Evolutionary conservation across 2,888 invertebrate genomes (phyloP), one percentile per base, ranked within the genome.

Genomic region (Volucella bombylans): DNA sequence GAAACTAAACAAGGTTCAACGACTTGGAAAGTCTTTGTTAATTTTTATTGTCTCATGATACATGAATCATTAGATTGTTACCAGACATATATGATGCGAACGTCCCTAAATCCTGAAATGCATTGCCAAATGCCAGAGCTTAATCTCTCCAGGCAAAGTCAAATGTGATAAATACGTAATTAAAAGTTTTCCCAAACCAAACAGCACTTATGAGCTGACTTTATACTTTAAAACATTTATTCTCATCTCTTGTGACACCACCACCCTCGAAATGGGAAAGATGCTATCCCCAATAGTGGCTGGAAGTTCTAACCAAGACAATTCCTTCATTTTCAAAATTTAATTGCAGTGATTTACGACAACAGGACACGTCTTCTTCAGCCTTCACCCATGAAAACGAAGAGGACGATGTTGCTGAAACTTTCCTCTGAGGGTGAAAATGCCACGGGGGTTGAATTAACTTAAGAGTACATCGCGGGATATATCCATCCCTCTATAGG

Each of bases 301-400:
- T 69, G 71, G 14, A 62, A 73, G 67, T 49, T 80, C 31, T 62
- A 80, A 80, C 82, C 82, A 67, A 77, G 71, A 82, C 77, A 82
- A 82, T 82, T 72, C 71, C 77, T 82, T 82, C 65, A 67, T 82
- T 82, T 82, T 72, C 77, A 67, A 77, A 77, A 72, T 77, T 82
- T 82, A 82, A 82, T 82, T 82, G 82, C 71, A 82, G 47, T 77
- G 82, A 65, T 77, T 77, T 82, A 67, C 67, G 77, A 72, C 77
- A 82, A 54, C 49, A 39, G 59, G 57, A 31, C 14, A 23, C 23
- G 45, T 65, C 50, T 57, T 49, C 57, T 65, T 57, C 65, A 74
- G 57, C 50, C 57, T 74, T 65, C 65, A 74, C 74, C 59, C 67
- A 59, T 59, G 74, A 49, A 57, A 39, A 65, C 54, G 47, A 55